Conservation (phyloP, 2,113 vertebrate genomes). For the Petaurus breviceps region DNA sequence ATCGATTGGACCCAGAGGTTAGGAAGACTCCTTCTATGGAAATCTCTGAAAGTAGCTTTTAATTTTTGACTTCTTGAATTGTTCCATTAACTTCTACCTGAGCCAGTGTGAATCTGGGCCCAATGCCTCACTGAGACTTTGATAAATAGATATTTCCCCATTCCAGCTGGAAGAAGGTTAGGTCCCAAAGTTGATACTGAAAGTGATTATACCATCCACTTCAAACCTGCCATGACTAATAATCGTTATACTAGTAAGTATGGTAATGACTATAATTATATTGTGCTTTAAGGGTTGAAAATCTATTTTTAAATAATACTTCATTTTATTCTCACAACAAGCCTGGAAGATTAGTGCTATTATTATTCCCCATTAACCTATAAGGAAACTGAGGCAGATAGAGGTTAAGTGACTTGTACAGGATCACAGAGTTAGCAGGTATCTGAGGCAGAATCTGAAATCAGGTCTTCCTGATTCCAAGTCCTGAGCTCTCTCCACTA, state of each 20-base stretch:
- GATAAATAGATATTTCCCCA: background rate
- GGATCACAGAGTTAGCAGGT: too few species aligned
- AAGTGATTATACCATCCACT: background rate
- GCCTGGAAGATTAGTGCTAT: background rate
- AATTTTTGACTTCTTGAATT: slow-evolving; percentile 64
- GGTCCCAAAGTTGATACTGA: background rate
- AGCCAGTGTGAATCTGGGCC: too few species aligned
- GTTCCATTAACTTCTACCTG: background rate
- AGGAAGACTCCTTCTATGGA: slow-evolving; percentile 31
- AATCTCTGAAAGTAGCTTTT: background rate
- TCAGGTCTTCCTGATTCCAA: background rate
- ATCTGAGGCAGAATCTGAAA: background rate
- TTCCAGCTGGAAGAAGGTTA: background rate
- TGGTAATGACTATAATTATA: too few species aligned
- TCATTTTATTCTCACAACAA: background rate
- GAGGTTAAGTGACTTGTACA: background rate
- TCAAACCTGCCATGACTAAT: background rate
- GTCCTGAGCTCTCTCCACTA: background rate
- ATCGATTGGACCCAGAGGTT: background rate
- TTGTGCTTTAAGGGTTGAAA: too few species aligned
- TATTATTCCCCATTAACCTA: background rate
- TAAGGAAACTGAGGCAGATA: background rate
- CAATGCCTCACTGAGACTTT: background rate
- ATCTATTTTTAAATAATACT: background rate
- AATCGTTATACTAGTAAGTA: too few species aligned